These are phyloP conservation scores for Lypha dubia DNA, from an alignment of 2,888 invertebrate genomes.

Conservation along the genomic window DNA sequence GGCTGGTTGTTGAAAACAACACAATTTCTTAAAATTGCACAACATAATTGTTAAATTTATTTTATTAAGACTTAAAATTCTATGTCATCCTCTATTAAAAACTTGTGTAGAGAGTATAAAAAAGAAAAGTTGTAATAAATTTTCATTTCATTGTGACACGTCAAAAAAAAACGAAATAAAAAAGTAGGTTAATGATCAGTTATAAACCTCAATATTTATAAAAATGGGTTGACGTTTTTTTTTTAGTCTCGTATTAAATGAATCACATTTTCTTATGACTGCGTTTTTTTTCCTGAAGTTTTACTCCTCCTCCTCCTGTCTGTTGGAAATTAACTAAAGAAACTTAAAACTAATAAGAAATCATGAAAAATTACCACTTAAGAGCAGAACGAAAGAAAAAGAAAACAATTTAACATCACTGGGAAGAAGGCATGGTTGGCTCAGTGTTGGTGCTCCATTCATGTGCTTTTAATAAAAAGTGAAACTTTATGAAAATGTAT, in stretches of 20 bases:
- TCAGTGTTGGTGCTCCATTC: conserved; percentile 9
- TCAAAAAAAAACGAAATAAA: conserved; percentile 18
- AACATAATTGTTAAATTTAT: conserved; percentile 41
- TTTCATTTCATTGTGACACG: conserved; percentile 33
- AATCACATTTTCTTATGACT: conserved; percentile 25
- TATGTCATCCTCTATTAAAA: conserved; percentile 44
- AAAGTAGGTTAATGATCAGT: conserved; percentile 69
- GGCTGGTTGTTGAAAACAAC: conserved; percentile 23
- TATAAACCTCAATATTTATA: conserved; percentile 49
- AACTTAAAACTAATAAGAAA: conserved; percentile 11
- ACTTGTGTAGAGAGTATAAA: background rate
- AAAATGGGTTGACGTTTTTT: conserved; percentile 17
- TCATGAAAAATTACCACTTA: conserved; percentile 47
- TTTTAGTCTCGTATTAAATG: conserved; percentile 18
- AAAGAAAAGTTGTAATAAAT: conserved; percentile 52
- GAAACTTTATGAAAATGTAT: conserved; percentile 54
- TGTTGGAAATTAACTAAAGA: background rate
- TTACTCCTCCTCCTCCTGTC: conserved; percentile 13
- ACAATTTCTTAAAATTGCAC: background rate
- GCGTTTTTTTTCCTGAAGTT: background rate
- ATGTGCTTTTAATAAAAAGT: conserved; percentile 55
- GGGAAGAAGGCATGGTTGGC: background rate
- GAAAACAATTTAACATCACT: background rate
- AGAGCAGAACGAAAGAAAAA: conserved; percentile 8
- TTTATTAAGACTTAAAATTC: conserved; percentile 46